Evolutionary conservation across 2,888 invertebrate genomes (phyloP).

Genomic region (Beris morrisii): DNA sequence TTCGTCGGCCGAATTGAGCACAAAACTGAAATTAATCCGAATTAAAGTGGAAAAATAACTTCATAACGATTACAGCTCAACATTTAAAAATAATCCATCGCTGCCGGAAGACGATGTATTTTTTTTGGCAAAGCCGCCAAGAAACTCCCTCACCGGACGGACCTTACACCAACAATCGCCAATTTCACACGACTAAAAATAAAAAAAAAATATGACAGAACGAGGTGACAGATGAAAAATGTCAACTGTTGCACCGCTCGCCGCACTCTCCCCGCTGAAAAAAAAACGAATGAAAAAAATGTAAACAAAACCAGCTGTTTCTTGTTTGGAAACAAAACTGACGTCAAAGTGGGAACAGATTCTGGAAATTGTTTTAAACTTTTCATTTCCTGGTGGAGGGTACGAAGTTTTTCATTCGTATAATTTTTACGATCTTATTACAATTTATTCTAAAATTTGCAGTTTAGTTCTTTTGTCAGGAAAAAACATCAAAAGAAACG

Average conservation of each 20-base stretch:
- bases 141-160: slow-evolving; percentile 13
- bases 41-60: not conserved
- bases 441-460: too few species aligned
- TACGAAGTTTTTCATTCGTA: too few species aligned
- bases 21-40: not conserved
- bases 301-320: slow-evolving; percentile 20
- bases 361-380: too few species aligned
- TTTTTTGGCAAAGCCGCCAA: slow-evolving; percentile 20
- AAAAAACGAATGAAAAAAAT: not conserved
- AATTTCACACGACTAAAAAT: slow-evolving; percentile 28
- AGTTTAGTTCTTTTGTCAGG: too few species aligned
- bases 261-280: too few species aligned
- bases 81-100: not conserved
- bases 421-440: too few species aligned
- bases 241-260: not conserved
- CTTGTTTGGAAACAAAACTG: too few species aligned
- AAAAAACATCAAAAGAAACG: too few species aligned
- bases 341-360: too few species aligned
- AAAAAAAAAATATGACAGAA: slow-evolving; percentile 18
- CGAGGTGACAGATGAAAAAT: slow-evolving; percentile 14
- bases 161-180: too few species aligned
- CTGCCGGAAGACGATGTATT: slow-evolving; percentile 4
- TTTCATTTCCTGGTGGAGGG: too few species aligned
- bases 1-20: not conserved
- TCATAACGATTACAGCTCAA: not conserved